Evolutionary conservation across 2,888 invertebrate genomes (phyloP).

Genomic region (Cyclophora albipunctata): DNA sequence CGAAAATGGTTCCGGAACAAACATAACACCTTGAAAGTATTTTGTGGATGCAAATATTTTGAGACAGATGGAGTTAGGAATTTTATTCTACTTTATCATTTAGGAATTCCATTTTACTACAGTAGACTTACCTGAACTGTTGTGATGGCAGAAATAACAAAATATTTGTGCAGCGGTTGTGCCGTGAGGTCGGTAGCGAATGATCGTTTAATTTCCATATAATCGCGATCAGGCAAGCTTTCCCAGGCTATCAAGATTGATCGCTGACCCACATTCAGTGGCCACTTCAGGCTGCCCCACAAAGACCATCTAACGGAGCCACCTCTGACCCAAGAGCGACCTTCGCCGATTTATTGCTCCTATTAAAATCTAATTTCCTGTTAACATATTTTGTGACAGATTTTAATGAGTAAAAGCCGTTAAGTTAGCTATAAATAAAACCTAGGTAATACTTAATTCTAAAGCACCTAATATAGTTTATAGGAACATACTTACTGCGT

Average conservation of each 20-base stretch:
- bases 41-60: no score
- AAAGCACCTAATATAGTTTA: no score
- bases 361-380: constrained; percentile 29
- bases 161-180: no score
- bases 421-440: not conserved
- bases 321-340: constrained; percentile 22
- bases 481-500: no score
- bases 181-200: no score
- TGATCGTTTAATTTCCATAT: constrained; percentile 59
- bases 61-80: no score
- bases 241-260: constrained; percentile 55
- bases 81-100: no score
- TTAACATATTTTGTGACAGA: constrained; percentile 17
- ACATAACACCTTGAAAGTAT: no score
- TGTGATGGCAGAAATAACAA: no score
- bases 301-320: constrained; percentile 17
- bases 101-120: no score
- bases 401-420: not conserved
- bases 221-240: constrained; percentile 51
- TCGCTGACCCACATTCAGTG: constrained; percentile 59
- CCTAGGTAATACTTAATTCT: not conserved
- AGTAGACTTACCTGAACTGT: no score
- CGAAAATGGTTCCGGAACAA: no score
- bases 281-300: constrained; percentile 22
- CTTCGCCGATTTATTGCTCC: constrained; percentile 34